Evolutionary conservation across 2,888 invertebrate genomes (phyloP), one percentile per base, ranked within the genome.

Genomic region (Diarsia mendica): DNA sequence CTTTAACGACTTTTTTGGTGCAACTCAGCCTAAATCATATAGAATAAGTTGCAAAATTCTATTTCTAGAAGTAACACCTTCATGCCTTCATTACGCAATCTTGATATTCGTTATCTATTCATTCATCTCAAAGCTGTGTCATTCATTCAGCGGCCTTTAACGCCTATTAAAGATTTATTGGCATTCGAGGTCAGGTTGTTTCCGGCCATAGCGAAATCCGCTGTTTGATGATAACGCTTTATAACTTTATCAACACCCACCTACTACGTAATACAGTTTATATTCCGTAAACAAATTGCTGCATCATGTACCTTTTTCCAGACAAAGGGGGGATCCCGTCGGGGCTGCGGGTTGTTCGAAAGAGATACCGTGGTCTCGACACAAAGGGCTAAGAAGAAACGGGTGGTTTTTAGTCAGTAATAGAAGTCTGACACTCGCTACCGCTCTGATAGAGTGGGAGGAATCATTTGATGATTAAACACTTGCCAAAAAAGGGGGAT

Each of bases 151-250:
- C 63, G 81, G 55, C 63, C 68, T 70, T 70, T 61, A 73, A 77
- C 72, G 67, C 72, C 69, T 67, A 39, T 67, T 69, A 72, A 49
- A 69, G 72, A 77, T 81, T 70, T 67, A 73, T 77, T 60, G 67
- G 58, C 67, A 46, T 46, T 68, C 72, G 64, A 81, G 81, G 82
- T 78, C 73, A 82, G 18, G 13, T 67, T 71, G 49, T 46, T 74
- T 82, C 75, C 75, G 51, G 67, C 70, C 44, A 65, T 33, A 51
- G 46, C 15, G 10, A 63, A 79, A 61, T 44, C 64, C n/a, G 48
- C 53, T 53, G 65, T 49, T 68, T 55, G 46, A 48, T 63, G 65
- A 78, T 71, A 72, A 61, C 60, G n/a, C 18, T 60, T 10, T 46
- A 63, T 77, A 46, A 20, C 49, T 58, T 55, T 6, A 63, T 49